Conservation (phyloP, 1,140 invertebrate species). For the Batillaria attramentaria region DNA sequence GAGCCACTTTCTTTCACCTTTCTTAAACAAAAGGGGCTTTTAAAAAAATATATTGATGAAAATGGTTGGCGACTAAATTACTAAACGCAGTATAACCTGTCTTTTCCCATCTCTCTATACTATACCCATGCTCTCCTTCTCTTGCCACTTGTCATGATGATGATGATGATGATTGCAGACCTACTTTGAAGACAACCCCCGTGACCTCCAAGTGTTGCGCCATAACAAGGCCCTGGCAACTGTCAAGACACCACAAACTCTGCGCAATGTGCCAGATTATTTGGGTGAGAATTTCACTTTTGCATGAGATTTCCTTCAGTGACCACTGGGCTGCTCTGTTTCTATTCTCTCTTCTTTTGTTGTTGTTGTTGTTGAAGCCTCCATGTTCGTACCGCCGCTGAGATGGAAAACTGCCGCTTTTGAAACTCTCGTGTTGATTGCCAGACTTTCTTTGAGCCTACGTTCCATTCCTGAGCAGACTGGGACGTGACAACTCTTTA, state of each 20-base stretch:
- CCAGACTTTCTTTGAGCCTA: background rate
- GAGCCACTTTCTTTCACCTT: background rate
- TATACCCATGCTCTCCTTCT: too few species aligned
- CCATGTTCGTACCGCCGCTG: background rate
- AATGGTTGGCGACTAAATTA: too few species aligned
- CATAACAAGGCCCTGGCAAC: constrained; percentile 94
- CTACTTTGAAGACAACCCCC: constrained; percentile 96
- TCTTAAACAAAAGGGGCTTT: too few species aligned
- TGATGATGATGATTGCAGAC: constrained; percentile 74
- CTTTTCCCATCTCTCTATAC: too few species aligned
- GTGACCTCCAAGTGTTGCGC: constrained; percentile 88
- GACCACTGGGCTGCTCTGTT: background rate
- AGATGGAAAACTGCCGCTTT: background rate
- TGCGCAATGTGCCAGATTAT: constrained; percentile 96
- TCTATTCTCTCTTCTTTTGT: background rate
- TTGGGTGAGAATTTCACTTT: constrained; percentile 73
- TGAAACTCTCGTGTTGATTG: background rate
- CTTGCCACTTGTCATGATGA: too few species aligned
- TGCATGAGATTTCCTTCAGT: background rate
- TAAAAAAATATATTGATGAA: too few species aligned
- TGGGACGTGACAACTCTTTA: too few species aligned
- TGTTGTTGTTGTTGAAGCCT: background rate
- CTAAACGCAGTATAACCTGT: too few species aligned
- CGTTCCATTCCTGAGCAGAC: too few species aligned
- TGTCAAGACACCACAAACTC: constrained; percentile 85